Conservation (phyloP, 2,888 invertebrate genomes). For the Sympetrum striolatum region DNA sequence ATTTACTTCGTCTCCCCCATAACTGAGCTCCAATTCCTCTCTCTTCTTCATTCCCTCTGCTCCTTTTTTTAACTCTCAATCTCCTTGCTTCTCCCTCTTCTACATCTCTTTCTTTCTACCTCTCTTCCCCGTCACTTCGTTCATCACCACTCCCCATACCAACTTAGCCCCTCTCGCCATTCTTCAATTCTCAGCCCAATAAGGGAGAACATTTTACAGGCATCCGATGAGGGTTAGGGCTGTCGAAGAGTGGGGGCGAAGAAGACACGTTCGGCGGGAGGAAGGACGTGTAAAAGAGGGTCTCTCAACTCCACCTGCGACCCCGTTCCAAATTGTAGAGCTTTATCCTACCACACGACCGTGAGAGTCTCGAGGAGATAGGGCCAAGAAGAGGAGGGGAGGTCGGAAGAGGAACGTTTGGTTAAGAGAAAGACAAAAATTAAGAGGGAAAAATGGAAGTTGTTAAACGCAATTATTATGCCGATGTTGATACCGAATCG, state of each 20-base stretch:
- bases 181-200: neutral
- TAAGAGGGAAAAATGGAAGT: neutral
- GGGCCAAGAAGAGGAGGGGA: neutral
- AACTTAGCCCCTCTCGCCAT: neutral
- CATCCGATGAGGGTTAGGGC: neutral
- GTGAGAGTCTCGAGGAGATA: neutral
- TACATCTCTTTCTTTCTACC: neutral
- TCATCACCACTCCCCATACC: neutral
- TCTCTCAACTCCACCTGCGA: neutral
- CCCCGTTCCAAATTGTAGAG: neutral
- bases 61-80: neutral
- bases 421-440: neutral
- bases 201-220: neutral
- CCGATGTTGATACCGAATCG: no score
- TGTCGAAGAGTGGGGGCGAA: neutral
- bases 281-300: neutral
- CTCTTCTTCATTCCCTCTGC: no score
- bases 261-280: neutral
- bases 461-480: no score
- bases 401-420: neutral
- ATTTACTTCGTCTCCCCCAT: no score
- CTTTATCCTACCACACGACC: neutral
- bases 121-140: neutral
- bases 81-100: neutral
- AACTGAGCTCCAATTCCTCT: no score